Percentiles rank a stretch among this genome's conserved stretches.
Conservation (phyloP, 2,888 invertebrate genomes). For the Rutpela maculata region DNA sequence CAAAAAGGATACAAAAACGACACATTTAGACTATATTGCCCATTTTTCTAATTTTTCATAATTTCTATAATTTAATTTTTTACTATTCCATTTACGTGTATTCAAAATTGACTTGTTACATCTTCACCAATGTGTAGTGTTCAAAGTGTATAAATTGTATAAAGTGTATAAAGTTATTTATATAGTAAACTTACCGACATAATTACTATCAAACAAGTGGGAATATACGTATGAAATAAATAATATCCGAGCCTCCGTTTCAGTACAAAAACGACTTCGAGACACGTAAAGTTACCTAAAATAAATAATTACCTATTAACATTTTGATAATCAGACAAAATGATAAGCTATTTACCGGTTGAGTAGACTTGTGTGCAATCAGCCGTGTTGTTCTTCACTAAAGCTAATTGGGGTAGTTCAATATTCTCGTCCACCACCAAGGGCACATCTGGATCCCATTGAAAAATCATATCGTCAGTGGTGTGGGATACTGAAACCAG, state of each 20-base stretch:
- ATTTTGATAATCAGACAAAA: background rate
- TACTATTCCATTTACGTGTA: too few relatives aligned
- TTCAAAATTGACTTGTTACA: too few relatives aligned
- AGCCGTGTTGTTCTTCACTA: slow-evolving; percentile 91
- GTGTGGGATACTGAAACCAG: slow-evolving; percentile 89
- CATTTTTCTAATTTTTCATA: too few relatives aligned
- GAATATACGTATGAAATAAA: slow-evolving; percentile 94
- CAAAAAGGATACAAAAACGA: too few relatives aligned
- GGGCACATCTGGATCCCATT: slow-evolving; percentile 94
- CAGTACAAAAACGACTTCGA: slow-evolving; percentile 92
- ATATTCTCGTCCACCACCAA: slow-evolving; percentile 93
- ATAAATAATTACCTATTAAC: slow-evolving; percentile 47
- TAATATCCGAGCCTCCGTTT: slow-evolving; percentile 93
- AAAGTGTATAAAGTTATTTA: too few relatives aligned
- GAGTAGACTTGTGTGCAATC: slow-evolving; percentile 95
- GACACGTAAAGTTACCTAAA: slow-evolving; percentile 92
- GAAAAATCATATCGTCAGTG: slow-evolving; percentile 94
- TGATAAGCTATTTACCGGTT: slow-evolving; percentile 78
- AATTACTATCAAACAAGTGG: slow-evolving; percentile 94
- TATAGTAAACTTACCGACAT: slow-evolving; percentile 88
- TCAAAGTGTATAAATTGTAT: too few relatives aligned
- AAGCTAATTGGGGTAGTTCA: slow-evolving; percentile 89
- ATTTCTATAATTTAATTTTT: too few relatives aligned
- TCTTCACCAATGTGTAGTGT: too few relatives aligned
- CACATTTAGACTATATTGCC: too few relatives aligned